These are phyloP conservation scores for Xestia rhomboidea DNA, from an alignment of 2,888 invertebrate species.

Conservation along the genomic window DNA sequence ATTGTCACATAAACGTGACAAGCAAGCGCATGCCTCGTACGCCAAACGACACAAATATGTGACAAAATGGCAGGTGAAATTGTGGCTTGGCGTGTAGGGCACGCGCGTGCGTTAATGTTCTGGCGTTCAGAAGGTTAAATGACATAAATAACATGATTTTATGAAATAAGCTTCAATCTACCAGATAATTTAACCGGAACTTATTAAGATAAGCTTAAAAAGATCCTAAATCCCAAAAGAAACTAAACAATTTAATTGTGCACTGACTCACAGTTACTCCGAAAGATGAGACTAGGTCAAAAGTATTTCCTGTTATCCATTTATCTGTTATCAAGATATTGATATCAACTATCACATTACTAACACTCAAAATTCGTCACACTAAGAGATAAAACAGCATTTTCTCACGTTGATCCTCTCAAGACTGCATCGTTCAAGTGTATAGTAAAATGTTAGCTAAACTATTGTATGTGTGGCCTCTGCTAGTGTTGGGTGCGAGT, in stretches of 20 bases:
- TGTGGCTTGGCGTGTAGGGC: no score
- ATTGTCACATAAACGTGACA: no score
- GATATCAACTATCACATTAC: constrained; percentile 57
- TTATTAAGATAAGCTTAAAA: neutral
- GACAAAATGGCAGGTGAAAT: no score
- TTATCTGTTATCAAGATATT: constrained; percentile 59
- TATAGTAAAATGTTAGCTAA: constrained; percentile 70
- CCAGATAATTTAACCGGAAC: neutral
- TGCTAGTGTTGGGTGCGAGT: constrained; percentile 71
- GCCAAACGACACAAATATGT: no score
- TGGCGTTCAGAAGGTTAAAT: no score
- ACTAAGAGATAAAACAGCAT: constrained; percentile 61
- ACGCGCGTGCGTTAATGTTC: no score
- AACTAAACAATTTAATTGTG: neutral
- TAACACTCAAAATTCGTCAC: constrained; percentile 50
- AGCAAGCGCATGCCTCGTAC: no score
- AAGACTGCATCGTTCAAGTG: neutral
- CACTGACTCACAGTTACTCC: neutral
- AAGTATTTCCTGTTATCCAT: constrained; percentile 60
- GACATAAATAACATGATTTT: neutral
- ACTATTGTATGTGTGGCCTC: constrained; percentile 70
- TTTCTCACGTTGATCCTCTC: constrained; percentile 69
- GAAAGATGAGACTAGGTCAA: constrained; percentile 49
- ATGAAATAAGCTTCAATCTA: neutral
- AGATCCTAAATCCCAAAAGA: neutral